phyloP scores from a whole-genome alignment of 2,113 vertebrate genomes.

The Leuciscus idus region DNA sequence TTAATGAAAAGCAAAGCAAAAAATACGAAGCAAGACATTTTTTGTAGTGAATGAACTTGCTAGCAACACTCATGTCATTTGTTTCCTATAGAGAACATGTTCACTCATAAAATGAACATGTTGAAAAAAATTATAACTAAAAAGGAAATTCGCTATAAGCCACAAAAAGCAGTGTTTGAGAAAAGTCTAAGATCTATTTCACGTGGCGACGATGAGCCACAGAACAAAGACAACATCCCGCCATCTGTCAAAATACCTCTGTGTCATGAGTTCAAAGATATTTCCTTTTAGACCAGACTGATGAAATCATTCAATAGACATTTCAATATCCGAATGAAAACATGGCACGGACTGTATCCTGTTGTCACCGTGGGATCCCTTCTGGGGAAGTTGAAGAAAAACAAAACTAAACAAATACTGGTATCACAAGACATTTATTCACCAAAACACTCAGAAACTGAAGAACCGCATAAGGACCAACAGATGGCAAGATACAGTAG shows the following conservation, averaged over 20 bases:
- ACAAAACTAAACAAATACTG: neutral
- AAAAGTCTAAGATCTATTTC: neutral
- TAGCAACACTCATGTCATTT: neutral
- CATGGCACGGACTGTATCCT: neutral
- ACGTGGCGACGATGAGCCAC: neutral
- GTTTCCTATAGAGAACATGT: no score
- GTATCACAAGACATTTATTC: constrained; percentile 30
- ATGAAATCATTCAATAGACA: neutral
- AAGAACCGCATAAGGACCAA: neutral
- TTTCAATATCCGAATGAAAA: neutral
- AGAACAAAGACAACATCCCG: neutral
- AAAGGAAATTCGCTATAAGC: neutral
- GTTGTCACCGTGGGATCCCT: neutral
- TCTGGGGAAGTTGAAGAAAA: neutral
- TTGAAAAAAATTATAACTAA: neutral
- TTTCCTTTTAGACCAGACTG: neutral
- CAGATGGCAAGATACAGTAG: neutral
- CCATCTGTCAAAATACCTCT: neutral
- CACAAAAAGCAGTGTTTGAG: neutral
- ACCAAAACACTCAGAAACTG: neutral
- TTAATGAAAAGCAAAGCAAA: no score
- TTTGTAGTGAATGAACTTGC: neutral
- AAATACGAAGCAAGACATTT: no score
- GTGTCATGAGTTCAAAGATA: neutral
- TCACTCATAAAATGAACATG: neutral